These are phyloP conservation scores for Caloenas nicobarica DNA, from an alignment of 2,113 vertebrate genomes.

Conservation along the genomic window DNA sequence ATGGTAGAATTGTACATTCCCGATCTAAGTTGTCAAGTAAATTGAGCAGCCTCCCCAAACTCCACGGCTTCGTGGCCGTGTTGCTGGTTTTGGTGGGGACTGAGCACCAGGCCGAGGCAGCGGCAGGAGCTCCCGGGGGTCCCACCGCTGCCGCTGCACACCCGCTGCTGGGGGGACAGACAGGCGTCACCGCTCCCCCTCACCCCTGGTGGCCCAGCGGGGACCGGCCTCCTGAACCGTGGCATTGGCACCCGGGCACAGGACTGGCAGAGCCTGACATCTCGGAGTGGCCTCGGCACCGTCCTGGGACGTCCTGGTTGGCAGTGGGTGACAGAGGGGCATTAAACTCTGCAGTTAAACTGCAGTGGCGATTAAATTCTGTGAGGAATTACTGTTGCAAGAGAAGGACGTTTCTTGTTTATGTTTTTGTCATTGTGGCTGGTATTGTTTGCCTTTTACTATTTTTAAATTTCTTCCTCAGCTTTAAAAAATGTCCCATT, in stretches of 20 bases:
- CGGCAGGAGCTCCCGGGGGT: not conserved
- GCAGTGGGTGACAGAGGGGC: not conserved
- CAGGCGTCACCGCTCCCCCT: not conserved
- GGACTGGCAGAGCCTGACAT: not conserved
- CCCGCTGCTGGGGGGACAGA: not conserved
- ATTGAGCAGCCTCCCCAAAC: not conserved
- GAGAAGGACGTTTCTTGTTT: not conserved
- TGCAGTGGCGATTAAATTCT: not conserved
- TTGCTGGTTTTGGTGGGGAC: not conserved
- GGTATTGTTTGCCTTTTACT: not conserved
- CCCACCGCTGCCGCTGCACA: fast-evolving
- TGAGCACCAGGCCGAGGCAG: not conserved
- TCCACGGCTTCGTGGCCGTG: not conserved
- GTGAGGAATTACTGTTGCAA: not conserved
- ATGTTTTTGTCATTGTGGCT: not conserved
- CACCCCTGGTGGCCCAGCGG: too few relatives aligned
- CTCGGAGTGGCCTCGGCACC: not conserved
- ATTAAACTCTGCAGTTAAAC: not conserved
- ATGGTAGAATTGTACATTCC: not conserved
- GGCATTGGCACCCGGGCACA: not conserved
- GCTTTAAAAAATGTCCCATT: not conserved
- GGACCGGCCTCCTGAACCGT: not conserved
- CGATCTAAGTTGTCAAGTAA: not conserved
- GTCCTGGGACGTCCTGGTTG: not conserved
- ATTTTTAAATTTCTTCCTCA: not conserved